Evolutionary conservation across 2,888 invertebrate species (phyloP), one percentile per base, ranked within the genome.

Genomic region (Diarsia rubi): DNA sequence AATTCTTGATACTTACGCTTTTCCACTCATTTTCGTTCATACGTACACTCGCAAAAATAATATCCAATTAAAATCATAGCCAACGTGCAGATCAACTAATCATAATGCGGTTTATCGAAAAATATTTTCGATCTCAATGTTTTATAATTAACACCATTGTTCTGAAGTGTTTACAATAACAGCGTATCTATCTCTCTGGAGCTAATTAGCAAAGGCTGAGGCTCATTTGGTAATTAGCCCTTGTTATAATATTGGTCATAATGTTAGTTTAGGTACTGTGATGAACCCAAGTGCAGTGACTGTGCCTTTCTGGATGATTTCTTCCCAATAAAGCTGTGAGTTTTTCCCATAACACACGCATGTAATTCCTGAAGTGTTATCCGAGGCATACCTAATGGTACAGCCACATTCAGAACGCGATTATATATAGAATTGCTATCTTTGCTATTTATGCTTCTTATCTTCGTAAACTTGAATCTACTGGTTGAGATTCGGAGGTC

Each of bases 101-200:
- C 86, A 90, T 84, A 88, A 88, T 88, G 62, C 82, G 54, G 79
- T 66, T 85, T 83, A 81, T 54, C 69, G 81, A 89, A 90, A 86
- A 85, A 84, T 82, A 79, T 74, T 73, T 84, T 86, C 62, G 85
- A 71, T 72, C 75, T 70, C 63, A 71, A 84, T 91, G 90, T 91
- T 90, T 89, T 90, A 89, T 83, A 86, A 85, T 85, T 72, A 80
- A 64, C 69, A 42, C 87, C 89, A 92, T 92, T 92, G 92, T 92
- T 91, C 90, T 78, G 73, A 64, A 47, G 27, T 88, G 87, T 90
- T 85, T 84, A 83, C 79, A 88, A 91, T 88, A 91, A 91, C 69
- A 81, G 21, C 14, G 16, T 64, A 42, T 47, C 57, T 69, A 67
- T 59, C 88, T 88, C 62, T 57, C 63, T 69, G 42, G 27, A 60